Percentiles rank a stretch among this genome's conserved stretches.
phyloP scores from a whole-genome alignment of 2,888 invertebrate species.

The Mimas tiliae region DNA sequence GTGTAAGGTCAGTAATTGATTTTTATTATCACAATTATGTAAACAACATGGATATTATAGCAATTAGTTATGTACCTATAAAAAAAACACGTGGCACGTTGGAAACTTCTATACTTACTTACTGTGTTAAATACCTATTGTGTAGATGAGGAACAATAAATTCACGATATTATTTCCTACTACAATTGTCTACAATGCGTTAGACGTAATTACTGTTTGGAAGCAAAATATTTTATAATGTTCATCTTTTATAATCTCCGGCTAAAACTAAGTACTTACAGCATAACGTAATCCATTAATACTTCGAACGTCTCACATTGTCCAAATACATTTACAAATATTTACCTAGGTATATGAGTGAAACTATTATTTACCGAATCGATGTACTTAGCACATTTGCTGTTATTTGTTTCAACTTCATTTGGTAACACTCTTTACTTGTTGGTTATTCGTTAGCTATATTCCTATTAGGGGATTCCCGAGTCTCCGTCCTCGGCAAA shows the following conservation, averaged over 20 bases:
- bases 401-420: not conserved
- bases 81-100: not conserved
- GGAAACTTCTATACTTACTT: not conserved
- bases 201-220: too few species aligned
- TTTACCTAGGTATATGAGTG: not conserved
- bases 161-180: not conserved
- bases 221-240: too few species aligned
- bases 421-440: too few species aligned
- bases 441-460: too few species aligned
- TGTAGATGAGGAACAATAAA: too few species aligned
- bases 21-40: not conserved
- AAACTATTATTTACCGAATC: not conserved
- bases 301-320: not conserved
- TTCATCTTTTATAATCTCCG: too few species aligned
- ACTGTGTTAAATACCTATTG: too few species aligned
- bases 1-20: constrained; percentile 10
- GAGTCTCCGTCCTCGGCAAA: too few species aligned
- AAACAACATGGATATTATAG: not conserved
- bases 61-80: not conserved
- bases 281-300: not conserved
- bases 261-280: too few species aligned
- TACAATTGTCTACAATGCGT: not conserved
- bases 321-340: not conserved
- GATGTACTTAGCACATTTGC: not conserved
- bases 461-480: too few species aligned